Conservation (phyloP, 2,113 vertebrate genomes). For the Phoxinus phoxinus region DNA sequence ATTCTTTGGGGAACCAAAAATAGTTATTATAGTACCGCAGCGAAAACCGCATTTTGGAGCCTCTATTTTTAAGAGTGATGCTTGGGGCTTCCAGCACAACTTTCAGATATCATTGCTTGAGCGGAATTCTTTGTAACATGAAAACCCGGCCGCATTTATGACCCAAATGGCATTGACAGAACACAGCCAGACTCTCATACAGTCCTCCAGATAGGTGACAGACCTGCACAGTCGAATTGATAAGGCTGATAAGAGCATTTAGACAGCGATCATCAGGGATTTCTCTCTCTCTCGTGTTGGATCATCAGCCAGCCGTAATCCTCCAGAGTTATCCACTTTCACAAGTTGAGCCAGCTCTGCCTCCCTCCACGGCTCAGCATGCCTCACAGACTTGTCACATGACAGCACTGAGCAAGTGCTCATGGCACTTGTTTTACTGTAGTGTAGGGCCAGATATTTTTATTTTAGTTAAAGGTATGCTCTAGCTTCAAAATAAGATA, state of each 20-base stretch:
- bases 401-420: background rate
- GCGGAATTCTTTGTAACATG: background rate
- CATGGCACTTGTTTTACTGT: background rate
- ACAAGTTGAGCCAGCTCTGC: constrained; percentile 29
- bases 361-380: constrained; percentile 11
- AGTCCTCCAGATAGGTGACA: constrained; percentile 22
- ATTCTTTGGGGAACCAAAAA: no score
- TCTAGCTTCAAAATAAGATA: background rate
- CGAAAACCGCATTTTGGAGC: no score
- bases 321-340: constrained; percentile 49
- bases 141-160: background rate
- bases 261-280: constrained; percentile 29
- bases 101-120: background rate
- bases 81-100: background rate
- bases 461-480: background rate
- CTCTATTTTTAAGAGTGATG: background rate
- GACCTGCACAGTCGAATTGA: constrained; percentile 24
- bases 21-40: no score
- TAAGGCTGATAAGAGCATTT: constrained; percentile 42
- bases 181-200: background rate
- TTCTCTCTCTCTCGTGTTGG: constrained; percentile 7
- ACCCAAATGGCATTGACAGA: background rate
- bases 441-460: background rate
- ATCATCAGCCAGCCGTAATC: constrained; percentile 43
- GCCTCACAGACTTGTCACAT: constrained; percentile 21